These are phyloP conservation scores for Nerophis lumbriciformis DNA, from an alignment of 2,113 vertebrate genomes.

Conservation along the genomic window DNA sequence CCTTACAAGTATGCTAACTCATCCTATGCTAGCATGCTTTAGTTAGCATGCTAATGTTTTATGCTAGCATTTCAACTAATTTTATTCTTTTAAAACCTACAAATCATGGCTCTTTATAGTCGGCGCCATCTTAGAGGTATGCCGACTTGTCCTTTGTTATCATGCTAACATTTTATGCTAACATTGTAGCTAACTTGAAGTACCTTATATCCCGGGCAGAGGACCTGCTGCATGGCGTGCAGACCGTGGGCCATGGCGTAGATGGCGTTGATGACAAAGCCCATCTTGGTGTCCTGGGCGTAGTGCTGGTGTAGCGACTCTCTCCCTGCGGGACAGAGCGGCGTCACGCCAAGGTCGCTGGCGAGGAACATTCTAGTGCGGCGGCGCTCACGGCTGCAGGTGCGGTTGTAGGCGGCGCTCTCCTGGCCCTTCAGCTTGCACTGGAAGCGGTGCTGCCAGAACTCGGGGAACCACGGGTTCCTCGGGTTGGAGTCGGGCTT, in stretches of 20 bases:
- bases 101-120: no score
- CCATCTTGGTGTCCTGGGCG: slow-evolving; percentile 98
- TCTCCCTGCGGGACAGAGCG: slow-evolving; percentile 70
- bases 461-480: slow-evolving; percentile 97
- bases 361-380: neutral
- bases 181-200: no score
- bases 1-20: no score
- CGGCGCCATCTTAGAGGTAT: no score
- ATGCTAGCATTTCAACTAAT: no score
- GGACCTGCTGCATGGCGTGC: slow-evolving; percentile 87
- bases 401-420: slow-evolving; percentile 85
- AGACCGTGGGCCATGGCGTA: slow-evolving; percentile 96
- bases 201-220: slow-evolving; percentile 84
- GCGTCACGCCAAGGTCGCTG: neutral
- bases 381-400: slow-evolving; percentile 85
- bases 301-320: slow-evolving; percentile 88
- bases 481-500: slow-evolving; percentile 86
- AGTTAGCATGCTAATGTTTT: no score
- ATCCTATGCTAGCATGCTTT: no score
- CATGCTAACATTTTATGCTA: no score
- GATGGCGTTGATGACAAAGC: slow-evolving; percentile 97
- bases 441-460: slow-evolving; percentile 96
- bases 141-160: no score
- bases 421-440: slow-evolving; percentile 88
- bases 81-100: no score